phyloP scores from a whole-genome alignment of 2,113 vertebrate genomes.

The Steatornis caripensis region DNA sequence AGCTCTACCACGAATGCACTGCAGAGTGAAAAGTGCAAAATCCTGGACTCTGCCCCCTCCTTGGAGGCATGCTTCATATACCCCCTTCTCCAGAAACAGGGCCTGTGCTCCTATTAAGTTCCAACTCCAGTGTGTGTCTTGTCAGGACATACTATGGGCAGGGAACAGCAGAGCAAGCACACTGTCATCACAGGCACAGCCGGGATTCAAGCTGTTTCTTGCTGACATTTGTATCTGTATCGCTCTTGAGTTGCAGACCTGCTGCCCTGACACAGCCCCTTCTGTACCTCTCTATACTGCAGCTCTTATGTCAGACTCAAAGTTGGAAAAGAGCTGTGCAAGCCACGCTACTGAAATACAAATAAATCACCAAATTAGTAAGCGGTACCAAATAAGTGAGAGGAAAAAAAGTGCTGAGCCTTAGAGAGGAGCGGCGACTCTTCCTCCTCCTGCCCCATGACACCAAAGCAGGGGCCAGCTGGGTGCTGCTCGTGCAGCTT shows the following conservation, averaged over 20 bases:
- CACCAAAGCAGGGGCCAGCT: fast-evolving
- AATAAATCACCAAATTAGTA: not conserved
- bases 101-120: not conserved
- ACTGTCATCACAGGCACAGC: not conserved
- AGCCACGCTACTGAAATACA: not conserved
- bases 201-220: not conserved
- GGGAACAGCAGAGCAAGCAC: not conserved
- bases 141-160: not conserved
- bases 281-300: not conserved
- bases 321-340: not conserved
- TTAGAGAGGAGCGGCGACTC: not conserved
- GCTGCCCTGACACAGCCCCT: not conserved
- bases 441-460: not conserved
- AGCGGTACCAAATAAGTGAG: not conserved
- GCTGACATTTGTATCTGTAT: fast-evolving
- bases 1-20: not conserved
- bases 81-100: not conserved
- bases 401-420: not conserved
- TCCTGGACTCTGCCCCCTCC: fast-evolving
- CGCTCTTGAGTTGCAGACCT: fast-evolving
- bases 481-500: not conserved
- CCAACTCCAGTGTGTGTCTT: not conserved
- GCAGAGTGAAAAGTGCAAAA: not conserved
- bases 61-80: fast-evolving
- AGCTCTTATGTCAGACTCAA: not conserved